Conservation (phyloP, 1,140 invertebrate genomes). For the Caerostris extrusa region DNA sequence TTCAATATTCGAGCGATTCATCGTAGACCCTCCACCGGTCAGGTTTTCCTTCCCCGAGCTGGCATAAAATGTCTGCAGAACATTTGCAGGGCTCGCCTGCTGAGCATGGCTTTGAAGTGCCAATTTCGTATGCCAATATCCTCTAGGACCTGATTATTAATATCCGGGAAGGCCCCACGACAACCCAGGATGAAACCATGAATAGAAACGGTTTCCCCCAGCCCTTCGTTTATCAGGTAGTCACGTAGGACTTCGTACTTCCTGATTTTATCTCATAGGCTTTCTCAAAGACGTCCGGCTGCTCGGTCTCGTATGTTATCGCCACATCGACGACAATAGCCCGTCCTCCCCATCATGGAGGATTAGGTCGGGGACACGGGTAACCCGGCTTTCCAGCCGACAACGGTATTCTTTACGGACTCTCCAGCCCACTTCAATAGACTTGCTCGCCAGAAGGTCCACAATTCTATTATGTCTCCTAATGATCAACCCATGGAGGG, state of each 20-base stretch:
- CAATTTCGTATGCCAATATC: neutral
- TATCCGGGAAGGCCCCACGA: neutral
- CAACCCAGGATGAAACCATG: neutral
- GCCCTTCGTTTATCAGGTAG: no score
- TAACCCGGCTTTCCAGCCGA: neutral
- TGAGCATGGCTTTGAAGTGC: neutral
- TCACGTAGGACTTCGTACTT: constrained; percentile 38
- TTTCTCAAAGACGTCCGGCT: constrained; percentile 85
- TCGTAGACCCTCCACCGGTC: no score
- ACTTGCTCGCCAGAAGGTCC: no score
- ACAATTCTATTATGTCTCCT: no score
- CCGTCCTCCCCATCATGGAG: neutral
- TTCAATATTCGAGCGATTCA: neutral
- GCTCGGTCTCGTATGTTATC: constrained; percentile 89
- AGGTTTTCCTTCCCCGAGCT: neutral
- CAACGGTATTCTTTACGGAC: no score
- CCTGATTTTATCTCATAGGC: constrained; percentile 80
- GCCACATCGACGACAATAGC: neutral
- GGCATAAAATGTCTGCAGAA: neutral
- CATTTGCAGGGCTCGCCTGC: neutral
- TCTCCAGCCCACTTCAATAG: no score
- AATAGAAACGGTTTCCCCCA: neutral
- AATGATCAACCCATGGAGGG: constrained; percentile 82
- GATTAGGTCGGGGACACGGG: neutral
- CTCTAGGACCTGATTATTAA: neutral